Conservation (phyloP, 2,888 invertebrate species). For the Acleris emargana region DNA sequence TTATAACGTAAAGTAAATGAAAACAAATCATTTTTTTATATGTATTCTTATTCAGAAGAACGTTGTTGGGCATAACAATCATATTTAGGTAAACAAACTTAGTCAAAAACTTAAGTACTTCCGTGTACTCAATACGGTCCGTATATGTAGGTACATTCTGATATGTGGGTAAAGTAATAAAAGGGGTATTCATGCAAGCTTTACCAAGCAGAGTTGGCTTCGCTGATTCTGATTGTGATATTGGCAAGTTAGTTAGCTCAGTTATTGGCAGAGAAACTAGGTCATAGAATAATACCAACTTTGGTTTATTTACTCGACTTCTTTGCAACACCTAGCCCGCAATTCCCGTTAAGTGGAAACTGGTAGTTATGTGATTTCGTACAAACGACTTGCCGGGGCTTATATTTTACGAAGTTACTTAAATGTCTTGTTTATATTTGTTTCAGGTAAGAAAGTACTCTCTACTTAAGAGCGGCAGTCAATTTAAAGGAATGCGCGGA, state of each 20-base stretch:
- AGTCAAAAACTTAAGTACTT: too few relatives aligned
- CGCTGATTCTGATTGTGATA: constrained; percentile 21
- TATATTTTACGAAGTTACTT: neutral
- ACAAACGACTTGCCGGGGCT: neutral
- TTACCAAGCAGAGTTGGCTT: neutral
- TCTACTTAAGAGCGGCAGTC: too few relatives aligned
- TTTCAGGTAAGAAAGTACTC: constrained; percentile 20
- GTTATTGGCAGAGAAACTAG: constrained; percentile 12
- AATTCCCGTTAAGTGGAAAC: neutral
- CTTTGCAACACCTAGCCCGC: neutral
- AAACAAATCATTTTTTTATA: too few relatives aligned
- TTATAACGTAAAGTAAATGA: too few relatives aligned
- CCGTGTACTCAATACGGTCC: too few relatives aligned
- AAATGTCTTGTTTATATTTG: constrained; percentile 2
- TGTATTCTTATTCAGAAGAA: too few relatives aligned
- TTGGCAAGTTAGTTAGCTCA: constrained; percentile 13
- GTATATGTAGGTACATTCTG: too few relatives aligned
- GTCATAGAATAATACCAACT: constrained; percentile 6
- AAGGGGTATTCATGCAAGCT: neutral
- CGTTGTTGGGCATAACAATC: too few relatives aligned
- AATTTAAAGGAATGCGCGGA: too few relatives aligned
- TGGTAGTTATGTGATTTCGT: neutral
- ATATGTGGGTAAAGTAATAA: too few relatives aligned
- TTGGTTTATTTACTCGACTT: neutral
- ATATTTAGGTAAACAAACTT: too few relatives aligned